Evolutionary conservation across 2,797 vertebrate genomes (phyloP), one percentile per base, ranked within the genome.

Genomic region (Myotis planiceps): DNA sequence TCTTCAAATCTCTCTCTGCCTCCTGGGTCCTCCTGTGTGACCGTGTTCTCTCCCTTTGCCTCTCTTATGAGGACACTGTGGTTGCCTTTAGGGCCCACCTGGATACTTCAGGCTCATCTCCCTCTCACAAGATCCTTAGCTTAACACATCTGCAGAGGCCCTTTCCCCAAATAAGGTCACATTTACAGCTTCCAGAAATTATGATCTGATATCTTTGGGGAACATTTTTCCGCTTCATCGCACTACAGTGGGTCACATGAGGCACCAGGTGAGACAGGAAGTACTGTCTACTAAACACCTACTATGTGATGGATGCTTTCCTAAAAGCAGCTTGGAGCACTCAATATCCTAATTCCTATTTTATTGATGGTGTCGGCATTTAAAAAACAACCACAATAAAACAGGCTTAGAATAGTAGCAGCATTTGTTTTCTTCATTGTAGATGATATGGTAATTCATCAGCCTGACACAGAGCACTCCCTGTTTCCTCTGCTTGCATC

Each of bases 391-490:
- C 15, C 74, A 32, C n/a, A 90, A n/a, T 34, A 63, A 66, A 78
- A 29, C 39, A 71, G 37, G 55, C 19, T 66, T 42, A 66, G 51
- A 71, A 81, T 27, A 55, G 45, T 47, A 51, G 66, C 47, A 3
- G 32, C 63, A 18, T 13, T 85, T 80, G 9, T 21, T 74, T n/a
- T 83, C 47, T 66, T 27, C 80, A 29, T 71, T 74, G 18, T 32
- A 10, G 23, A 18, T 34, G 34, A 85, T 15, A 37, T 12, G 47
- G 49, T 65, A 34, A 39, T 47, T 25, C 16, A 88, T n/a, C 34
- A 72, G 68, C n/a, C 42, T 13, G 12, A 37, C 27, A 32, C 0
- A 0, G 6, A 45, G 27, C 27, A 9, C 9, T 0, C 1, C 0
- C 18, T 47, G 3, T 19, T 88, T 75, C 72, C 32, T 42, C 66